Conservation (phyloP, 1,140 invertebrate species). For the Trichoplusia ni region DNA sequence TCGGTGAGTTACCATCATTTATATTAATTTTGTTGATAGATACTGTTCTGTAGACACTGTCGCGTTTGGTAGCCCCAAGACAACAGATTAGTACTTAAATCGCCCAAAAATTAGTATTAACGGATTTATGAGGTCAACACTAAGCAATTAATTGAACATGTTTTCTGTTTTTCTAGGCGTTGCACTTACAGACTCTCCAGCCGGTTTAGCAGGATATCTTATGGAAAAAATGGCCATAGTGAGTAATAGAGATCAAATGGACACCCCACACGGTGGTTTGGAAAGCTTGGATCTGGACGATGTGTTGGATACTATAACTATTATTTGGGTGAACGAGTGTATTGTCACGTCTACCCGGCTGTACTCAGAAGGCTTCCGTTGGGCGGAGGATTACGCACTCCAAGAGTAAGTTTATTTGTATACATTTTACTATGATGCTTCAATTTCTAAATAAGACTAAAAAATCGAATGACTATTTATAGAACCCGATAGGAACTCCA, state of each 20-base stretch:
- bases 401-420: conserved; percentile 56
- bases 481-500: no score
- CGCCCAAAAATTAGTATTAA: no score
- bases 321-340: conserved; percentile 91
- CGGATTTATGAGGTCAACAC: no score
- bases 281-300: conserved; percentile 86
- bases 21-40: not conserved
- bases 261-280: conserved; percentile 88
- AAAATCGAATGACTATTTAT: no score
- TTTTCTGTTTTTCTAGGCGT: conserved; percentile 76
- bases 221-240: conserved; percentile 93
- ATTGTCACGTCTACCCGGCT: conserved; percentile 89
- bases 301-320: conserved; percentile 93
- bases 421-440: no score
- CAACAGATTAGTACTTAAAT: no score
- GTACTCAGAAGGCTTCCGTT: conserved; percentile 86
- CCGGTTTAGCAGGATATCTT: conserved; percentile 90
- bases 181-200: conserved; percentile 85
- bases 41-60: no score
- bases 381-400: conserved; percentile 47
- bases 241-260: conserved; percentile 84
- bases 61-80: no score
- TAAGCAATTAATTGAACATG: no score
- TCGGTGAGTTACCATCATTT: conserved; percentile 83
- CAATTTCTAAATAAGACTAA: no score